Evolutionary conservation across 2,113 vertebrate species (phyloP), one percentile per base, ranked within the genome.

Genomic region (Lophius piscatorius): DNA sequence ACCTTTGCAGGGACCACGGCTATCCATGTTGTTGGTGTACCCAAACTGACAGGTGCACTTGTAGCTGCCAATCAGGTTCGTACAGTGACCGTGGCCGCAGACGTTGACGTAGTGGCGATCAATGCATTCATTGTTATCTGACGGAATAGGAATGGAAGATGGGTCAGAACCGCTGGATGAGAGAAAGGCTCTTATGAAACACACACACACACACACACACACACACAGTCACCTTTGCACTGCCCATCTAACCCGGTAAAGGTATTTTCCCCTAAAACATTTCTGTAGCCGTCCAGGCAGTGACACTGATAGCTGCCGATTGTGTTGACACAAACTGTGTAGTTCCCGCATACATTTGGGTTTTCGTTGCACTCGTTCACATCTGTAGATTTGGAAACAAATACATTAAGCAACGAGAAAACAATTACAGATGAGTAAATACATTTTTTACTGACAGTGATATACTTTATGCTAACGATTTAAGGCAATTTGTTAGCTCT

Each of bases 121-220:
- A 0, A 0, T 0, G 66, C 88, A 91, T 68, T 90, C 87, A 22
- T 89, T 75, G 23, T 58, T 1, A 24, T 91, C 88, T 89, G 80
- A 57, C 3, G 48, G 14, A 62, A 12, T 20, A 47, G 50, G 14
- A 41, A 48, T 9, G 20, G 2, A 49, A 50, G 18, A 34, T 9
- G 12, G 1, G 5, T 75, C 0, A 61, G 23, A 28, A 2, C 0
- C 9, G 35, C 8, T 21, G 4, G 17, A 13, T 11, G 21, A 16
- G 23, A 24, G 20, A 10, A 8, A 31, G 29, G 29, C 29, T 6
- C 3, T 28, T 5, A 1, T 28, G 5, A 36, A 16, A 21, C 26
- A 26, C 18, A 65, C 38, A 29, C 6, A 38, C 52, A 29, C 41
- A 9, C 24, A 36, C 17, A 40, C 5, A 50, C 10, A 33, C 26